phyloP scores from a whole-genome alignment of 2,888 invertebrate genomes.

The Chironomus tentans region DNA sequence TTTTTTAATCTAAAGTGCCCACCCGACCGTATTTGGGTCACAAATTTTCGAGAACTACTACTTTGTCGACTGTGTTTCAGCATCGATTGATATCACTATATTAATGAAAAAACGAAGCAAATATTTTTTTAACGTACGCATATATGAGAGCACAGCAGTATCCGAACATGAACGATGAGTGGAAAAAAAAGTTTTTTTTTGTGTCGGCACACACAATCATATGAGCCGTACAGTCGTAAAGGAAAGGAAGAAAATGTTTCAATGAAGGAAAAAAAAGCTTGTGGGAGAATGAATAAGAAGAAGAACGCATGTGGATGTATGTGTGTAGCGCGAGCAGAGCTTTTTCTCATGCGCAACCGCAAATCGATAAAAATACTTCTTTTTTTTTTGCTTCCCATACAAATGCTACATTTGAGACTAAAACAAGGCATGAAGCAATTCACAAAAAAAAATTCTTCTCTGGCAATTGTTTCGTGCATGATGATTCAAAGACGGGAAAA shows the following conservation, averaged over 20 bases:
- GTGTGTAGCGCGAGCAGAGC: conserved; percentile 6
- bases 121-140: conserved; percentile 20
- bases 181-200: too few species aligned
- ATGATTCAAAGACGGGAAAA: not conserved
- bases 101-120: conserved; percentile 25
- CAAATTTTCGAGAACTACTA: conserved; percentile 20
- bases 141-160: conserved; percentile 1
- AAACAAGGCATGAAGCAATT: not conserved
- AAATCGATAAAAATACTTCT: conserved; percentile 24
- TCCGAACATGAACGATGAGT: too few species aligned
- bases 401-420: not conserved
- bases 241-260: not conserved
- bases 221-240: not conserved
- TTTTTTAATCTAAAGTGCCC: conserved; percentile 27
- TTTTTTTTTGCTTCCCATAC: not conserved
- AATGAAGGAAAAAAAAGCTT: not conserved
- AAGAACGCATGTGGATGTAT: not conserved
- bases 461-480: not conserved
- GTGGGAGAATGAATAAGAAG: conserved; percentile 14
- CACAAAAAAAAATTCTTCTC: too few species aligned
- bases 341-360: conserved; percentile 25
- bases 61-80: conserved; percentile 7
- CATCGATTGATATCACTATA: conserved; percentile 25
- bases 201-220: not conserved
- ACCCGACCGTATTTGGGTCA: conserved; percentile 32